Base-by-base conservation (phyloP, 2,113 vertebrate species). In the Sciurus niger region DNA sequence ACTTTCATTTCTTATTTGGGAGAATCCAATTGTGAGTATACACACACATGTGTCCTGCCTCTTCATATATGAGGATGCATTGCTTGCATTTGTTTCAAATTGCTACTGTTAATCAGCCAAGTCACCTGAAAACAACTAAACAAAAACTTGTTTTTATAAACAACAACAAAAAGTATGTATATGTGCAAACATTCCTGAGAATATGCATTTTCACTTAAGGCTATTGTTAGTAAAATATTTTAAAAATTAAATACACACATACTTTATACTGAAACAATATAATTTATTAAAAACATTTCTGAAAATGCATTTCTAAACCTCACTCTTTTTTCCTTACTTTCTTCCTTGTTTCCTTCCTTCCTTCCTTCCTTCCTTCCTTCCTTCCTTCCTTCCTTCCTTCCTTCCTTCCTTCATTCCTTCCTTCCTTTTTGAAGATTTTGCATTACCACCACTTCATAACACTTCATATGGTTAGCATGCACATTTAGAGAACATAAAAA, bases 41-140 rank as follows among this genome's bases (percentile, higher is more conserved):
- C 1, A 37, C 0, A 8, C 30, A 40, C 18, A 55, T 4, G 22
- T 4, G 51, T 3, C 40, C 14, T 18, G 4, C 0, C 0, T 37
- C 0, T 34, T n/a, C 24, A 7, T 28, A 13, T 32, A 8, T 2
- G 12, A 72, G 18, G 17, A 55, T 30, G 13, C 11, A 17, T 9
- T 18, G 28, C 22, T 60, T 58, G 67, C 25, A n/a, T 83, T 83
- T n/a, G 10, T 58, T 77, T 77, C 37, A 22, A 3, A 3, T 82
- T 5, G 1, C 2, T 80, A 20, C 17, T 84, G 0, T 17, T n/a
- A 46, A 65, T 43, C 0, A 53, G 17, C 6, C 16, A 46, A 51
- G 58, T 58, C 1, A 9, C 20, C 18, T 24, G 22, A 84, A 82
- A 78, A 8, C 1, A 48, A 34, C 34, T 30, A 28, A 40, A 17